Percentiles rank a stretch among this genome's conserved stretches.
These are phyloP conservation scores for Tichodroma muraria DNA, from an alignment of 2,113 vertebrate species.

Conservation along the genomic window DNA sequence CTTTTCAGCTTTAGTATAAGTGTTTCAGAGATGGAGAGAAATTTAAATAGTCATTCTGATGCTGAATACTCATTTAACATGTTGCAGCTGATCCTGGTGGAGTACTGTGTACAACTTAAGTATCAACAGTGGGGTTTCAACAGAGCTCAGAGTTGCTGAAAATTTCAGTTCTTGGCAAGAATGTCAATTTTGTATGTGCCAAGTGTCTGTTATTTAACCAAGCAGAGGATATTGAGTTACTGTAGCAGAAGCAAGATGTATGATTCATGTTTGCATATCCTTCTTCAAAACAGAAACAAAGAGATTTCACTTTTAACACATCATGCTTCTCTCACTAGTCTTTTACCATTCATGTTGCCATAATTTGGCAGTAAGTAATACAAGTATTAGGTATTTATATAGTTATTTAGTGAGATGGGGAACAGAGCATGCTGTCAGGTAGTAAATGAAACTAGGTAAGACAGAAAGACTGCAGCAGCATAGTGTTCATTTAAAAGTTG, in stretches of 20 bases:
- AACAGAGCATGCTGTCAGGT: neutral
- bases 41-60: conserved; percentile 23
- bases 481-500: neutral
- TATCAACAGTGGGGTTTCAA: conserved; percentile 53
- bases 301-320: conserved; percentile 4
- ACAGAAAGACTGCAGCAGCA: neutral
- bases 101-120: conserved; percentile 47
- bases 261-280: conserved; percentile 61
- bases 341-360: neutral
- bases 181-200: conserved; percentile 60
- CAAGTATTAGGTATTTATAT: neutral
- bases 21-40: neutral
- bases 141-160: conserved; percentile 48
- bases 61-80: conserved; percentile 33
- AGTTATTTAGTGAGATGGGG: neutral
- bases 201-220: conserved; percentile 76
- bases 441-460: neutral
- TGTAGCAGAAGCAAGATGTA: conserved; percentile 69
- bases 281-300: conserved; percentile 59
- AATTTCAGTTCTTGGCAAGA: conserved; percentile 74
- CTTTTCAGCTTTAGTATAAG: neutral
- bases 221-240: conserved; percentile 78
- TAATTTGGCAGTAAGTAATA: neutral
- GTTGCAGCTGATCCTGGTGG: conserved; percentile 62
- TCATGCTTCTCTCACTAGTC: conserved; percentile 4